These are phyloP conservation scores for Oryzias javanicus DNA, from an alignment of 2,113 vertebrate species.

Conservation along the genomic window DNA sequence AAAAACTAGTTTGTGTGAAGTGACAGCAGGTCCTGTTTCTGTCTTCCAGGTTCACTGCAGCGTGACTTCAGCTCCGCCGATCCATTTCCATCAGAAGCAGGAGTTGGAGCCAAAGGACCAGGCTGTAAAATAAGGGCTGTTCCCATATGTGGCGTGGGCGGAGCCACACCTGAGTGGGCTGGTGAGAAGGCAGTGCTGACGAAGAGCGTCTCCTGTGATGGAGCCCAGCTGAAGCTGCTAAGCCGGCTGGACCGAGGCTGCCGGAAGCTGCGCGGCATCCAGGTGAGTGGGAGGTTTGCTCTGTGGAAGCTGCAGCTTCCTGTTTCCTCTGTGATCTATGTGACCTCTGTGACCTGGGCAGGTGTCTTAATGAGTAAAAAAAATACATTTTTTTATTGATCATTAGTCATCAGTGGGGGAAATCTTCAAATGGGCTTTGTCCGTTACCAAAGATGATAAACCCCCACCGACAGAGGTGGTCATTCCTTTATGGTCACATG, in stretches of 20 bases:
- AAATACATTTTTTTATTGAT: too few species aligned
- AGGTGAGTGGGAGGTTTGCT: slow-evolving; percentile 77
- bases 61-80: slow-evolving; percentile 80
- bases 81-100: slow-evolving; percentile 45
- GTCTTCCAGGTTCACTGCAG: slow-evolving; percentile 77
- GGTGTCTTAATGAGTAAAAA: too few species aligned
- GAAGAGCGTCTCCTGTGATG: slow-evolving; percentile 77
- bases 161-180: slow-evolving; percentile 24
- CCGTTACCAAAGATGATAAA: too few species aligned
- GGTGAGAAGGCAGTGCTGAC: slow-evolving; percentile 73
- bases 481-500: too few species aligned
- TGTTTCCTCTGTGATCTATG: background rate
- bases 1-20: background rate
- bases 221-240: slow-evolving; percentile 67
- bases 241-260: slow-evolving; percentile 71
- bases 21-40: slow-evolving; percentile 70
- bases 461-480: too few species aligned
- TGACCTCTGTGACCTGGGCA: too few species aligned
- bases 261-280: slow-evolving; percentile 71
- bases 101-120: background rate
- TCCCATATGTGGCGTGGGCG: slow-evolving; percentile 25
- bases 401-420: too few species aligned
- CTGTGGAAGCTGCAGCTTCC: background rate
- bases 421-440: too few species aligned
- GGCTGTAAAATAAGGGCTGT: slow-evolving; percentile 45